phyloP scores from a whole-genome alignment of 2,797 vertebrate genomes.

The Coluber constrictor region DNA sequence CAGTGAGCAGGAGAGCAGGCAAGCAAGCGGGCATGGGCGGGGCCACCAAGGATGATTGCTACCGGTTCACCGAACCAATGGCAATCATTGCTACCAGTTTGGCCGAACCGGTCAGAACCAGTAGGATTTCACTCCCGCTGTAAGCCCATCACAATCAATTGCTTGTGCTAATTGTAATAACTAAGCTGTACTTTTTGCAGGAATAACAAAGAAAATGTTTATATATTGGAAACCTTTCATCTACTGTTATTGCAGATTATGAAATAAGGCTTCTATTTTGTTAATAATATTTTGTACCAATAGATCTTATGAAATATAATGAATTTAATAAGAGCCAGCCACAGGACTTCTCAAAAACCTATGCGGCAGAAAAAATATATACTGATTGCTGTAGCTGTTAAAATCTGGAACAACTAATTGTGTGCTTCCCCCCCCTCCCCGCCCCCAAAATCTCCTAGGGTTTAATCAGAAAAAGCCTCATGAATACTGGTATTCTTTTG shows the following conservation, averaged over 20 bases:
- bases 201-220: neutral
- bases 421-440: neutral
- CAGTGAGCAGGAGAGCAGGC: too few relatives aligned
- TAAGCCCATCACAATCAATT: neutral
- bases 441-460: neutral
- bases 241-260: neutral
- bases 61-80: too few relatives aligned
- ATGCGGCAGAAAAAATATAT: neutral
- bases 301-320: neutral
- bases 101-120: too few relatives aligned
- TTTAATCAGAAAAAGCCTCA: neutral
- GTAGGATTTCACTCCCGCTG: neutral
- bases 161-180: neutral
- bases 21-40: too few relatives aligned
- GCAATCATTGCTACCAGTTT: too few relatives aligned
- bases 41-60: too few relatives aligned
- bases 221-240: neutral
- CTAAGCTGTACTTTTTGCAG: neutral
- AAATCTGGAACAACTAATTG: neutral
- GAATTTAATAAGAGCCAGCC: neutral
- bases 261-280: neutral
- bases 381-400: neutral
- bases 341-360: neutral
- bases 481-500: neutral
- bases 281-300: neutral